These are phyloP conservation scores for Lanius collurio DNA, from an alignment of 2,113 vertebrate genomes.

Conservation along the genomic window DNA sequence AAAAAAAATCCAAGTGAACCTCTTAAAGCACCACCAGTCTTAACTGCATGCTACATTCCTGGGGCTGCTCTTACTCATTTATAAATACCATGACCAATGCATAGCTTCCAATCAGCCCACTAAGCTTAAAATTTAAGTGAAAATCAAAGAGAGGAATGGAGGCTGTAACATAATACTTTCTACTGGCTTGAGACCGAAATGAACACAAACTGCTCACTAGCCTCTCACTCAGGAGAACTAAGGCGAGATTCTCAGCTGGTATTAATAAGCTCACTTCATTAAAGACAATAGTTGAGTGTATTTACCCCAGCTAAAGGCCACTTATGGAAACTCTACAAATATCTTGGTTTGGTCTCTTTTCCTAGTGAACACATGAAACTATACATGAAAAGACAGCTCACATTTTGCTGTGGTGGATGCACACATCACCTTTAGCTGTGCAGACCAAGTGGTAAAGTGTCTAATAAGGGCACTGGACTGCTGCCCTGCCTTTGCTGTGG, in stretches of 20 bases:
- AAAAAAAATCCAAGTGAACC: not conserved
- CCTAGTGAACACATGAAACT: not conserved
- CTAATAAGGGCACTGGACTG: not conserved
- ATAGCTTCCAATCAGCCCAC: not conserved
- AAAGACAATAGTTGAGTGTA: not conserved
- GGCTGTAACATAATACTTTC: not conserved
- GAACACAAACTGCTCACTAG: not conserved
- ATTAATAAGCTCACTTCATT: not conserved
- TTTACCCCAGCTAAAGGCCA: not conserved
- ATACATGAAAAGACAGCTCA: not conserved
- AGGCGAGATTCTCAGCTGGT: not conserved
- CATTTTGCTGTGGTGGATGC: not conserved
- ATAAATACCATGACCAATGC: not conserved
- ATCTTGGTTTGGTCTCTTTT: not conserved
- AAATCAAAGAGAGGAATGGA: not conserved
- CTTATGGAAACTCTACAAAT: not conserved
- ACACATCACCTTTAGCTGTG: not conserved
- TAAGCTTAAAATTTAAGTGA: not conserved
- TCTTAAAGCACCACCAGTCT: not conserved
- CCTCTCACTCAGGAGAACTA: not conserved
- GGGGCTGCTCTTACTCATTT: not conserved
- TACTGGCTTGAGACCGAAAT: not conserved
- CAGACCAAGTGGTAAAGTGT: not conserved
- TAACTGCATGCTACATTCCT: not conserved
- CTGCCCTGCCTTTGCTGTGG: conserved; percentile 30